phyloP scores from a whole-genome alignment of 1,140 invertebrate species.

The Vollenhovia emeryi region DNA sequence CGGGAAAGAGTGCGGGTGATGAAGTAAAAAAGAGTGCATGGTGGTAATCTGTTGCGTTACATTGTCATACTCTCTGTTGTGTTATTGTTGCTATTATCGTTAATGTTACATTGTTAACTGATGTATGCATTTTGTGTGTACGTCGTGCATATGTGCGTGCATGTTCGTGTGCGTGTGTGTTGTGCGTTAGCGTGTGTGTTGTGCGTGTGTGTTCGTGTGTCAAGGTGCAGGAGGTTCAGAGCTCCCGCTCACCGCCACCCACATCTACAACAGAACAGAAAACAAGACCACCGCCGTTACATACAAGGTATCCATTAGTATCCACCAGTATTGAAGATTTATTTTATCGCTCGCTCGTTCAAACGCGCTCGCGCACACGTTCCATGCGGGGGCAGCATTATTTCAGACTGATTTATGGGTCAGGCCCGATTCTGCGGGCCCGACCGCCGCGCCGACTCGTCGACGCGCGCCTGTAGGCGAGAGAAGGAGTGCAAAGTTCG shows the following conservation, averaged over 20 bases:
- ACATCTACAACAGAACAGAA: conserved; percentile 87
- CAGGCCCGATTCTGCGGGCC: conserved; percentile 67
- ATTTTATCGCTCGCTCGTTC: conserved; percentile 77
- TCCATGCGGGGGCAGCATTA: conserved; percentile 76
- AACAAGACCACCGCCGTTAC: conserved; percentile 86
- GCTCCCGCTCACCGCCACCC: conserved; percentile 86
- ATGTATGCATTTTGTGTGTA: conserved; percentile 65
- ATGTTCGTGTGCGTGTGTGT: neutral
- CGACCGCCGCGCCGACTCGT: conserved; percentile 29
- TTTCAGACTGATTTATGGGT: conserved; percentile 81
- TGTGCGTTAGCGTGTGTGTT: conserved; percentile 6
- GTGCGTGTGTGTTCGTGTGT: conserved; percentile 65
- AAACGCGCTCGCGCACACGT: conserved; percentile 61
- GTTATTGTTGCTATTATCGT: conserved; percentile 72
- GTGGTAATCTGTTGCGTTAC: conserved; percentile 71
- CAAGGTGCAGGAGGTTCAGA: conserved; percentile 83
- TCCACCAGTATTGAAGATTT: conserved; percentile 82
- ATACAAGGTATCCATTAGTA: conserved; percentile 85
- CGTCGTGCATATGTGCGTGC: conserved; percentile 30
- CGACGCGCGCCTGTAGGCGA: conserved; percentile 38
- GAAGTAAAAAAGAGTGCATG: conserved; percentile 68
- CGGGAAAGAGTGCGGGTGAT: conserved; percentile 62
- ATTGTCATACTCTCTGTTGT: conserved; percentile 32
- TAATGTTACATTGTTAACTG: conserved; percentile 56
- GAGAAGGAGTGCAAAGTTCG: conserved; percentile 49